A percentile compares a stretch with the other conserved stretches of the same genome.
phyloP scores from a whole-genome alignment of 2,113 vertebrate species.

The Taurulus bubalis region DNA sequence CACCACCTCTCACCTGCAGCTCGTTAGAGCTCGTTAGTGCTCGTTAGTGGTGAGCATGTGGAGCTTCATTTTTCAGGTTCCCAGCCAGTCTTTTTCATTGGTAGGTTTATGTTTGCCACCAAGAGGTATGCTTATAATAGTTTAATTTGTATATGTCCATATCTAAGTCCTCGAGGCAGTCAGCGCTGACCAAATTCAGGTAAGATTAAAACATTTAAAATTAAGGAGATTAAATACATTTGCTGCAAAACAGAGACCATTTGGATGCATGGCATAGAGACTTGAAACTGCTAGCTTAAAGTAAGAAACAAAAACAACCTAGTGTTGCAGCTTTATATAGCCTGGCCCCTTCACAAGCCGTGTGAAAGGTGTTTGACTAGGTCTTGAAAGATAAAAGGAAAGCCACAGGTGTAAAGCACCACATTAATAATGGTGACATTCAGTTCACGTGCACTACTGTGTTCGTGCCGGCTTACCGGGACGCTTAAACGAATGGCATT shows the following conservation, averaged over 20 bases:
- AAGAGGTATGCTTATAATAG: not conserved
- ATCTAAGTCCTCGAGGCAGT: not conserved
- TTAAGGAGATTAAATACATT: too few relatives aligned
- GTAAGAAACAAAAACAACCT: not conserved
- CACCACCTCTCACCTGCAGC: not conserved
- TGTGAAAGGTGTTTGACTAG: not conserved
- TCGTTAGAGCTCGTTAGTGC: not conserved
- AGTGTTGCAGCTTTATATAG: not conserved
- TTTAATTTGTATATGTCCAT: not conserved
- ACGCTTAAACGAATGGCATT: conserved; percentile 15
- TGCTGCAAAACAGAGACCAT: not conserved
- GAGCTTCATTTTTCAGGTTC: not conserved
- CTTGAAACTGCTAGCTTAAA: not conserved
- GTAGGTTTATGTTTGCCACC: too few relatives aligned
- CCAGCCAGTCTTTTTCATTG: not conserved
- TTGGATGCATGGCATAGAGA: too few relatives aligned
- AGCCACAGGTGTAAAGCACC: not conserved
- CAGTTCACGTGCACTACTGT: not conserved
- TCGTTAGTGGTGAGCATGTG: not conserved
- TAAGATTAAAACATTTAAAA: not conserved
- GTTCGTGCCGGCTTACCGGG: not conserved
- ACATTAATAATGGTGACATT: not conserved
- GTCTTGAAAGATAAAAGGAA: not conserved
- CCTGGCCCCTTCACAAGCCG: not conserved
- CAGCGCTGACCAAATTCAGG: not conserved